Conservation (phyloP, 2,888 invertebrate species). For the Pristionchus fissidentatus region DNA sequence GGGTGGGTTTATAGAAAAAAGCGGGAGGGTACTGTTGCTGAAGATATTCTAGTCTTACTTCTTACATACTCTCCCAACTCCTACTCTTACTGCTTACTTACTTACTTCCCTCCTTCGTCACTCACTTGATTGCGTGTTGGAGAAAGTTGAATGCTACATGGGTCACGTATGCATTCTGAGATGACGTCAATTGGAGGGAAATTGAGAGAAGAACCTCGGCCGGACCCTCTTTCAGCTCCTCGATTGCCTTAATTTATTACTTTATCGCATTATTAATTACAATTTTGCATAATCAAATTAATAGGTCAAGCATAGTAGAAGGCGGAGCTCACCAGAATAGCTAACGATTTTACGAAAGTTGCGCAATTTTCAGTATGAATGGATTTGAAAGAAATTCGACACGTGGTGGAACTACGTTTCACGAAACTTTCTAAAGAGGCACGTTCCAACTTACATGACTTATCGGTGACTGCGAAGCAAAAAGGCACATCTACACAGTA, state of each 20-base stretch:
- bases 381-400: not conserved
- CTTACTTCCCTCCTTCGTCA: not conserved
- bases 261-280: not conserved
- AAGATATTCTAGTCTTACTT: no score
- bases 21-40: no score
- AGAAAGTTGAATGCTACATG: constrained; percentile 65
- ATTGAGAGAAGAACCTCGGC: constrained; percentile 52
- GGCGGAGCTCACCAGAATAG: no score
- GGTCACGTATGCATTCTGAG: constrained; percentile 51
- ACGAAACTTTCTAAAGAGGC: not conserved
- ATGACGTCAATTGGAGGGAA: constrained; percentile 56
- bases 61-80: not conserved
- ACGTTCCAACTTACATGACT: not conserved
- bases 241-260: constrained; percentile 56
- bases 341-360: no score
- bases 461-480: not conserved
- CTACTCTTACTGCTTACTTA: not conserved
- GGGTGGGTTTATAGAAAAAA: no score
- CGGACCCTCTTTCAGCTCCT: constrained; percentile 60
- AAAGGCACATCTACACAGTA: not conserved
- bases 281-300: not conserved
- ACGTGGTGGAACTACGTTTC: no score
- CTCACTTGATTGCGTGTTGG: constrained; percentile 62
- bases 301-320: no score
- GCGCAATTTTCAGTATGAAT: no score